A percentile compares a stretch with the other conserved stretches of the same genome.
Conservation (phyloP, 1,140 invertebrate genomes). For the Lysiphlebus fabarum region DNA sequence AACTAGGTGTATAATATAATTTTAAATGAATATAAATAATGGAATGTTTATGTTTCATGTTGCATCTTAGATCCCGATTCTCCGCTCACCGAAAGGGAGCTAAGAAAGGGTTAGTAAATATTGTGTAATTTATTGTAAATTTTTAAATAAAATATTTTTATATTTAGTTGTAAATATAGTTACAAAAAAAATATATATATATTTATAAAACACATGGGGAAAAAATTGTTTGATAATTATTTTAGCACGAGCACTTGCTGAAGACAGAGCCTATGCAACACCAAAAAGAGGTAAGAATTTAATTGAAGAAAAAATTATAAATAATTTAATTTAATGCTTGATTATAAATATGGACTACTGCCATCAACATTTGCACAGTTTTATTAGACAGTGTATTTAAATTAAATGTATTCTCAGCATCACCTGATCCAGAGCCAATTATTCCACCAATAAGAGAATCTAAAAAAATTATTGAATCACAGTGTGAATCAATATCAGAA, state of each 20-base stretch:
- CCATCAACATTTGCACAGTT: too few species aligned
- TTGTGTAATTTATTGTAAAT: too few species aligned
- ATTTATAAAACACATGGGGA: not conserved
- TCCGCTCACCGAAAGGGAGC: conserved; percentile 48
- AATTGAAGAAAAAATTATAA: too few species aligned
- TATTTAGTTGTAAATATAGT: conserved; percentile 19
- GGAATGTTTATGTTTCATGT: conserved; percentile 39
- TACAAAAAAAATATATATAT: too few species aligned
- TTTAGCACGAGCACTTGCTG: conserved; percentile 46
- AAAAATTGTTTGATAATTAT: conserved; percentile 24
- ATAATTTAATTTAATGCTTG: not conserved
- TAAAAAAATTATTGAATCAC: not conserved
- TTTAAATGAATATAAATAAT: not conserved
- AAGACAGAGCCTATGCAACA: conserved; percentile 28
- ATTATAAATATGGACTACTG: not conserved
- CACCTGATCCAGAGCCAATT: conserved; percentile 25
- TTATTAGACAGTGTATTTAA: too few species aligned
- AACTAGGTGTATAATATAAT: too few species aligned
- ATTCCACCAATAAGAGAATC: conserved; percentile 12
- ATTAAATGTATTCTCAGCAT: conserved; percentile 13
- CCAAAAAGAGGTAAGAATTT: conserved; percentile 34
- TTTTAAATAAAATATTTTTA: too few species aligned
- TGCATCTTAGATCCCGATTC: conserved; percentile 35
- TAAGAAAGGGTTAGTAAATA: conserved; percentile 49
- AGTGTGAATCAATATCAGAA: conserved; percentile 19